Conservation (phyloP, 2,888 invertebrate species). For the Altica lythri region DNA sequence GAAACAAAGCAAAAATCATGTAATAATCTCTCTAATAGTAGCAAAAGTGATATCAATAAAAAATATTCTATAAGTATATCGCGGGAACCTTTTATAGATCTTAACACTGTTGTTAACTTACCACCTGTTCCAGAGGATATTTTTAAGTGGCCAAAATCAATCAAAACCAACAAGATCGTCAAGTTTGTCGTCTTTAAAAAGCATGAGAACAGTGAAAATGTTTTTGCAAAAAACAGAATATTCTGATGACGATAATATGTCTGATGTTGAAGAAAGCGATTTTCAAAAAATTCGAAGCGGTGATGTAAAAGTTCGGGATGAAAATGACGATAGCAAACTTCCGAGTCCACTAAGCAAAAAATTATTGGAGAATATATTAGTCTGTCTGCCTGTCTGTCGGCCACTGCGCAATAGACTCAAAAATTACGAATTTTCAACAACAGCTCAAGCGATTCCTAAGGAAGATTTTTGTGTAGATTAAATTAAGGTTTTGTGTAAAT, state of each 20-base stretch:
- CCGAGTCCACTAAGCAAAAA: conserved; percentile 46
- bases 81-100: conserved; percentile 56
- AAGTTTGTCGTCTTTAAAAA: conserved; percentile 58
- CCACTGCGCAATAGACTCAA: too few species aligned
- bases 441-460: too few species aligned
- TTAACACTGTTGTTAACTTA: conserved; percentile 55
- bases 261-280: conserved; percentile 53
- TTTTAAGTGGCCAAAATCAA: too few species aligned
- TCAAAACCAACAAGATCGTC: conserved; percentile 55
- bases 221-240: conserved; percentile 56
- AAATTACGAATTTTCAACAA: too few species aligned
- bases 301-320: conserved; percentile 3
- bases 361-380: conserved; percentile 55
- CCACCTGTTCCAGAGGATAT: conserved; percentile 59
- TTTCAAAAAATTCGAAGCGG: conserved; percentile 33
- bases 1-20: conserved; percentile 35
- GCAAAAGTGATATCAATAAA: conserved; percentile 56
- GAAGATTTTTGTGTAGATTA: too few species aligned
- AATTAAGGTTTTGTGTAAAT: too few species aligned
- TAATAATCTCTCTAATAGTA: conserved; percentile 44
- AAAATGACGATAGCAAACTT: conserved; percentile 3
- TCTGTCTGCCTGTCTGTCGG: too few species aligned
- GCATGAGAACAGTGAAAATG: conserved; percentile 49
- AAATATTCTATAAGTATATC: conserved; percentile 59
- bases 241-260: conserved; percentile 56